Conservation (phyloP, 2,797 vertebrate genomes). For the Brotula barbata region DNA sequence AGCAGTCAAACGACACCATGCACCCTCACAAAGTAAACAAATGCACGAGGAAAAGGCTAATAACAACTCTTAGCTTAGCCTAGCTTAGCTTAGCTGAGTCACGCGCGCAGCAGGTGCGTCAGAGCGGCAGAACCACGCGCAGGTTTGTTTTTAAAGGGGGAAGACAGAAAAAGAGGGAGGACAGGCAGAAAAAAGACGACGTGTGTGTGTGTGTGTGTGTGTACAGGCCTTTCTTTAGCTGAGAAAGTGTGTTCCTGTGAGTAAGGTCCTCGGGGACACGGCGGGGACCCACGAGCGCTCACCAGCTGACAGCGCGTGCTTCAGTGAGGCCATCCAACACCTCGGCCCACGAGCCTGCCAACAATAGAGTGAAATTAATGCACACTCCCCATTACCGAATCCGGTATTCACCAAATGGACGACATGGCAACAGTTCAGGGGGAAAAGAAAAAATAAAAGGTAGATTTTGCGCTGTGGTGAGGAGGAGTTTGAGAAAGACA, state of each 20-base stretch:
- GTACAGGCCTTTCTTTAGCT: conserved; percentile 53
- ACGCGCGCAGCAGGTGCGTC: conserved; percentile 20
- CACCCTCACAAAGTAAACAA: no score
- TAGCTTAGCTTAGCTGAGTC: not conserved
- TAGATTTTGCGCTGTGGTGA: not conserved
- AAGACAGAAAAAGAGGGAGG: conserved; percentile 9
- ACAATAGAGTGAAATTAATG: conserved; percentile 86
- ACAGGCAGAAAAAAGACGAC: conserved; percentile 1
- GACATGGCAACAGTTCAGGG: conserved; percentile 36
- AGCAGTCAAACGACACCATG: no score
- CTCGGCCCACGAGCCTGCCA: conserved; percentile 81
- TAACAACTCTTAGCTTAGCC: not conserved
- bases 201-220: conserved; percentile 30
- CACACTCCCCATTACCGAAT: conserved; percentile 73
- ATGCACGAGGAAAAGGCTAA: not conserved
- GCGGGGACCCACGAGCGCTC: conserved; percentile 89
- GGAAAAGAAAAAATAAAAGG: not conserved
- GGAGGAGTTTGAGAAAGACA: conserved; percentile 11
- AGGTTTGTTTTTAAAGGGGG: conserved; percentile 30
- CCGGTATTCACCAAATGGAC: conserved; percentile 47
- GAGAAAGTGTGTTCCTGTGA: conserved; percentile 75
- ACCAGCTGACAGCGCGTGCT: conserved; percentile 99
- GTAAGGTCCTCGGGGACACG: conserved; percentile 87
- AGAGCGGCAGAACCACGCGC: conserved; percentile 23
- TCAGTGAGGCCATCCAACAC: conserved; percentile 88